These are phyloP conservation scores for Pachymerium ferrugineum DNA, from an alignment of 2,888 invertebrate species.

Conservation along the genomic window DNA sequence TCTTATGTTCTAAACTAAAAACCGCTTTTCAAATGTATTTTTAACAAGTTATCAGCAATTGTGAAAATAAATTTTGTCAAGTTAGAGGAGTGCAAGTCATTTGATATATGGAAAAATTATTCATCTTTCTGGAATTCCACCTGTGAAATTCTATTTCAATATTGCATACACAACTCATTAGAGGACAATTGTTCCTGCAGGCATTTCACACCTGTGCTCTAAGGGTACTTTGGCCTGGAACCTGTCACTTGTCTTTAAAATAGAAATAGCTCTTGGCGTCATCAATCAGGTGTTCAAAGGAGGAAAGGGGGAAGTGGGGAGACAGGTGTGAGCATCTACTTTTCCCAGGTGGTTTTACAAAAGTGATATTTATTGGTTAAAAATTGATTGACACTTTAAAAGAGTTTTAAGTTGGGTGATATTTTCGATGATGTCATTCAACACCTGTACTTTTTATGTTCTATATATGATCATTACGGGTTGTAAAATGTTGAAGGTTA, in stretches of 20 bases:
- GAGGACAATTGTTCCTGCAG: neutral
- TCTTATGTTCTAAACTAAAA: no score
- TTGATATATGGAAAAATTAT: neutral
- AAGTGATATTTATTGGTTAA: neutral
- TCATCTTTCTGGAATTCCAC: neutral
- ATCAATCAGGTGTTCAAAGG: slow-evolving; percentile 15
- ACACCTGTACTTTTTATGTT: neutral
- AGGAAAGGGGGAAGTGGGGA: no score
- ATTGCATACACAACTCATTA: slow-evolving; percentile 1
- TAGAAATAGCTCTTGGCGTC: neutral
- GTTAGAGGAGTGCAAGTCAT: neutral
- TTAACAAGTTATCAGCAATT: no score
- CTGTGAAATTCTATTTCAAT: slow-evolving; percentile 1
- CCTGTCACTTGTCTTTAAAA: slow-evolving; percentile 7
- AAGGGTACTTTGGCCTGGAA: neutral
- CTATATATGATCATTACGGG: neutral
- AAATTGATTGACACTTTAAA: neutral
- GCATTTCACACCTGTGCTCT: slow-evolving; percentile 1
- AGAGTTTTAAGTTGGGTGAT: neutral
- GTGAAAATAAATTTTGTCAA: neutral
- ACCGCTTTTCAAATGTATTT: no score
- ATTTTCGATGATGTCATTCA: neutral
- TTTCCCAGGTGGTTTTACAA: neutral
- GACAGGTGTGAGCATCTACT: neutral
- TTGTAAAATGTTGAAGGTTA: neutral